Evolutionary conservation across 2,797 vertebrate genomes (phyloP).

Genomic region (Decapterus maruadsi): DNA sequence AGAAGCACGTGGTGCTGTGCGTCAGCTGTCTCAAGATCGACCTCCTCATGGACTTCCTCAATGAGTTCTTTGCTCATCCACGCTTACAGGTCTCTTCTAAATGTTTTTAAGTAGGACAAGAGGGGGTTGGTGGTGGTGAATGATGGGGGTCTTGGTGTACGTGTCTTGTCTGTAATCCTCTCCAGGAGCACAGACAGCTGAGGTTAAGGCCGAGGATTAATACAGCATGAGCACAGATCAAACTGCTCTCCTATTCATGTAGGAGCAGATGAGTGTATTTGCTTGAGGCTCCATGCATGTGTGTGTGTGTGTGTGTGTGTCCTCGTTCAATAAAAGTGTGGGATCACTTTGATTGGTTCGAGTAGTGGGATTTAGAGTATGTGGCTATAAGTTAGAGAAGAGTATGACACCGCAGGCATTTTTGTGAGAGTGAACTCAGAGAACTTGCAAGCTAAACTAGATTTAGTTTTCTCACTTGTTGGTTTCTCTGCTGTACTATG

Average conservation of each 20-base stretch:
- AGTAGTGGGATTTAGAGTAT: no score
- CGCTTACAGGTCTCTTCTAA: constrained; percentile 84
- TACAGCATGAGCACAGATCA: constrained; percentile 58
- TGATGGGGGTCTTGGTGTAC: constrained; percentile 20
- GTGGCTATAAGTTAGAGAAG: no score
- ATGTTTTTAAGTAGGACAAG: constrained; percentile 43
- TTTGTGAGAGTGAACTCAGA: no score
- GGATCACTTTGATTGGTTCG: not conserved
- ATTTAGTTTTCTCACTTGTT: no score
- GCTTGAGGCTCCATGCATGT: constrained; percentile 29
- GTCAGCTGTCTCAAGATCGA: constrained; percentile 91
- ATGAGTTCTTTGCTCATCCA: constrained; percentile 90
- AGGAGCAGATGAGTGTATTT: constrained; percentile 59
- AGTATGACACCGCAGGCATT: no score
- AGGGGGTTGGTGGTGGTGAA: constrained; percentile 8
- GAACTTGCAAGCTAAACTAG: no score
- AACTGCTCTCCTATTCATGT: constrained; percentile 51
- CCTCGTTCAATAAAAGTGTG: constrained; percentile 15
- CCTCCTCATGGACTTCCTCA: constrained; percentile 91
- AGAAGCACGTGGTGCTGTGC: constrained; percentile 90
- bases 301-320: constrained; percentile 6
- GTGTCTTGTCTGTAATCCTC: constrained; percentile 64
- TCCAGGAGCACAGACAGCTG: constrained; percentile 55
- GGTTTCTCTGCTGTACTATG: no score
- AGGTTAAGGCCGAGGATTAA: constrained; percentile 72